Base-by-base conservation (phyloP, 2,797 vertebrate genomes). In the Phoxinus dragarum region DNA sequence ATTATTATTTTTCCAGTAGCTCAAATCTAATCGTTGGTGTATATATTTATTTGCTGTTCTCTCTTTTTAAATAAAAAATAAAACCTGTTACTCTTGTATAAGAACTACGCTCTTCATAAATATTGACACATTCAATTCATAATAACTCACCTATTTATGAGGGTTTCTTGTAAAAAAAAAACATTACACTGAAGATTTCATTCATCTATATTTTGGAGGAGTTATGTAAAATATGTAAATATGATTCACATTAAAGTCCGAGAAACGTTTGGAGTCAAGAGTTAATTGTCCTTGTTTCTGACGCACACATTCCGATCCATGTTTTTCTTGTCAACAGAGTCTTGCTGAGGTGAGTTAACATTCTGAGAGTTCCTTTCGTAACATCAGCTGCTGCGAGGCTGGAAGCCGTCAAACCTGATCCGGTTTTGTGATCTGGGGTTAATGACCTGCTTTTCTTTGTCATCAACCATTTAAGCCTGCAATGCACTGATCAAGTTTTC, bases 401-500 rank as follows among this genome's bases (percentile, higher is more conserved):
- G 49, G 67, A 90, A 88, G 86, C 82, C 36, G 86, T 86, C 87
- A 64, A 61, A 88, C 87, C 87, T 86, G 89, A 79, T 86, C 52
- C 9, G 31, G 21, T 67, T 52, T 83, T 23, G 36, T 80, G 72
- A 75, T 42, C 56, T 79, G 42, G 42, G 40, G 86, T 73, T 68
- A 19, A 42, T 80, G 42, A 27, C 74, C 64, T 47, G 5, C 27
- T 6, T 36, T 16, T n/a, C 47, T 68, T 74, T 84, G 77, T 78
- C 76, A 56, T 82, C 68, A 61, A 16, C 7, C 36, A 59, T 76
- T 77, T 69, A 16, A 56, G 61, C 73, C 31, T 76, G 34, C 38
- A 54, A 6, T 64, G 17, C 31, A 27, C 59, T 12, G 19, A 40
- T 67, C 44, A 19, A 2, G 21, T 76, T 52, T 66, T 83, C 12